phyloP scores from a whole-genome alignment of 2,888 invertebrate species.

The Hesperia comma region DNA sequence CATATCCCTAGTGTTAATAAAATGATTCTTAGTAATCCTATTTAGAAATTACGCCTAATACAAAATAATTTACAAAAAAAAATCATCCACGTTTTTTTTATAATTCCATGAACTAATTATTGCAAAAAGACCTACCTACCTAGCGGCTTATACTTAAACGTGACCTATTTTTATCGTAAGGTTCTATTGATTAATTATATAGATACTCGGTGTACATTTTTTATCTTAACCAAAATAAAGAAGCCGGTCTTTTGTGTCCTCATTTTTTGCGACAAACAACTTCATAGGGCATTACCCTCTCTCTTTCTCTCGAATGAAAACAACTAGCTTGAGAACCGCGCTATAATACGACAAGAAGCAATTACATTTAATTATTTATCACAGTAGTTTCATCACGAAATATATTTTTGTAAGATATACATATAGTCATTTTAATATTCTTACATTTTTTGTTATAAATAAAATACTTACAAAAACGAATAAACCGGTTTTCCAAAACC shows the following conservation, averaged over 20 bases:
- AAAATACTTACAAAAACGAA: background rate
- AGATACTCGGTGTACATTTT: slow-evolving; percentile 58
- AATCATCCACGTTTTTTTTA: too few species aligned
- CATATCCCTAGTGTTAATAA: too few species aligned
- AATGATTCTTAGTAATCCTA: too few species aligned
- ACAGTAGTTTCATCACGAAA: too few species aligned
- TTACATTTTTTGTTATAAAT: too few species aligned
- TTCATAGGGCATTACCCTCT: slow-evolving; percentile 80
- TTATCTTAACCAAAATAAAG: slow-evolving; percentile 78
- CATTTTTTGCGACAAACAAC: slow-evolving; percentile 84
- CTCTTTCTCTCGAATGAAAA: slow-evolving; percentile 68
- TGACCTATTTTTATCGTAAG: slow-evolving; percentile 46
- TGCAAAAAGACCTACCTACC: too few species aligned
- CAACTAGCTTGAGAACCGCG: slow-evolving; percentile 69
- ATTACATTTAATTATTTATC: slow-evolving; percentile 9
- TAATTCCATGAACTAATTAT: too few species aligned
- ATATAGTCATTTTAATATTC: too few species aligned
- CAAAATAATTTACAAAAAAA: too few species aligned
- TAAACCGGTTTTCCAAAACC: background rate
- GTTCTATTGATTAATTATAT: slow-evolving; percentile 53
- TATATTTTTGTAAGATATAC: too few species aligned
- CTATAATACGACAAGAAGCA: slow-evolving; percentile 51
- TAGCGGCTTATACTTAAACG: background rate
- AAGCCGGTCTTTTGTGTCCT: slow-evolving; percentile 76
- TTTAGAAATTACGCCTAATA: too few species aligned